A percentile compares a stretch with the other conserved stretches of the same genome.
phyloP scores from a whole-genome alignment of 23 tunicate genomes.

The Trididemnum miniatum region DNA sequence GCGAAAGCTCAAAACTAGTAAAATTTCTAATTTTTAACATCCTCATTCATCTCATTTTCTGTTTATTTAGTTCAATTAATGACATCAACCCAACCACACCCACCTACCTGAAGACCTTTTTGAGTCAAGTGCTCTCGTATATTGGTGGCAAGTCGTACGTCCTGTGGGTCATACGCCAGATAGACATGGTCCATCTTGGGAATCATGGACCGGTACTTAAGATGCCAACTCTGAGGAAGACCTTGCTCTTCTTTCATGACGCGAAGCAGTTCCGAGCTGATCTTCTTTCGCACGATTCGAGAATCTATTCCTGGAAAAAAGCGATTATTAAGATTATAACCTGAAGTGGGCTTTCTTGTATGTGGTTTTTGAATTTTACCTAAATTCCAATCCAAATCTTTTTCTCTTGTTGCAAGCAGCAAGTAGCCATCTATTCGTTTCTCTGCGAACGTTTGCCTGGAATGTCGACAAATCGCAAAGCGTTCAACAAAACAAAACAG shows the following conservation, averaged over 20 bases:
- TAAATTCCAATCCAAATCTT: conserved; percentile 58
- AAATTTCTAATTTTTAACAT: too few relatives aligned
- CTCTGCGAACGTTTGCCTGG: conserved; percentile 67
- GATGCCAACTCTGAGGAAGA: conserved; percentile 60
- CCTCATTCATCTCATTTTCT: too few relatives aligned
- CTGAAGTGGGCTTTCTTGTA: too few relatives aligned
- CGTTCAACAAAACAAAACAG: too few relatives aligned
- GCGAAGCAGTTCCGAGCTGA: conserved; percentile 30
- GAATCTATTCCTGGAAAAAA: conserved; percentile 72
- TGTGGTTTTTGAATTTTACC: conserved; percentile 44
- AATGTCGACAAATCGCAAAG: too few relatives aligned
- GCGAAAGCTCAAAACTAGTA: too few relatives aligned
- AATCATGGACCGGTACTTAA: conserved; percentile 40
- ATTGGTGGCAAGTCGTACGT: conserved; percentile 56
- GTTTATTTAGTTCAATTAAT: too few relatives aligned
- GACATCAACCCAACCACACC: too few relatives aligned
- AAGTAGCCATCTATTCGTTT: conserved; percentile 55
- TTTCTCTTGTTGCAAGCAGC: conserved; percentile 50
- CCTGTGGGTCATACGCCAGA: conserved; percentile 71
- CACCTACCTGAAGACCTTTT: conserved; percentile 65
- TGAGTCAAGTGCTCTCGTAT: conserved; percentile 30
- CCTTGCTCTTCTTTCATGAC: conserved; percentile 48
- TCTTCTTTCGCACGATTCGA: conserved; percentile 55
- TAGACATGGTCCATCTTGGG: conserved; percentile 48
- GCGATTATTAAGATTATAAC: too few relatives aligned